phyloP scores from a whole-genome alignment of 2,888 invertebrate genomes.

The Gasteruption jaculator region DNA sequence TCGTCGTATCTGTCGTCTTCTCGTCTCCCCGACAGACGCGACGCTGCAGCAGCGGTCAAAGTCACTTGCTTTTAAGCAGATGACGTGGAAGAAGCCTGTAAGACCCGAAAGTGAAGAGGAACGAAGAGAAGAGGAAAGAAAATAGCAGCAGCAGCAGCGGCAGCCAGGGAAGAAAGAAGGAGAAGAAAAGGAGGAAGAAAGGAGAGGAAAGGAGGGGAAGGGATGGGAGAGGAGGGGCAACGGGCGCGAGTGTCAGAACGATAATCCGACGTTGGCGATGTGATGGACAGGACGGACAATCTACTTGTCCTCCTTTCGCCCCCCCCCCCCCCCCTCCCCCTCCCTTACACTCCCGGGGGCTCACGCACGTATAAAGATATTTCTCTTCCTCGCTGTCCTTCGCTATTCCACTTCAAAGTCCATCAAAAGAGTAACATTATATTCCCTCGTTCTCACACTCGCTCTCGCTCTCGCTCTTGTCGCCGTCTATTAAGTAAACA shows the following conservation, averaged over 20 bases:
- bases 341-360: no score
- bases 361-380: no score
- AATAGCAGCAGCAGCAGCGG: constrained; percentile 16
- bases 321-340: constrained; percentile 13
- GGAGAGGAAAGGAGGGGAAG: constrained; percentile 22
- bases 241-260: constrained; percentile 52
- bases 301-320: constrained; percentile 30
- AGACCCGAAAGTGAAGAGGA: constrained; percentile 4
- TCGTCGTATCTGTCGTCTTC: neutral
- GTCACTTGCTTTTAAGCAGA: no score
- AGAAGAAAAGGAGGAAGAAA: constrained; percentile 16
- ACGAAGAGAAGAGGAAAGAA: constrained; percentile 15
- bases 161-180: constrained; percentile 17
- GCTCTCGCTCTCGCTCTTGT: neutral
- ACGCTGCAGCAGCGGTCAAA: constrained; percentile 7
- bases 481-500: constrained; percentile 2
- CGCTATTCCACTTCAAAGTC: no score
- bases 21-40: constrained; percentile 8
- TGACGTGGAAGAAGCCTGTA: no score
- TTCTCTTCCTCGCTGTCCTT: no score
- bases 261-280: constrained; percentile 51
- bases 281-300: constrained; percentile 45
- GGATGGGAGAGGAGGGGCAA: constrained; percentile 44
- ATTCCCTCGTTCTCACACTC: constrained; percentile 8
- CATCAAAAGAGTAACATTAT: no score